phyloP scores from a whole-genome alignment of 2,797 vertebrate species.

The Decapterus maruadsi region DNA sequence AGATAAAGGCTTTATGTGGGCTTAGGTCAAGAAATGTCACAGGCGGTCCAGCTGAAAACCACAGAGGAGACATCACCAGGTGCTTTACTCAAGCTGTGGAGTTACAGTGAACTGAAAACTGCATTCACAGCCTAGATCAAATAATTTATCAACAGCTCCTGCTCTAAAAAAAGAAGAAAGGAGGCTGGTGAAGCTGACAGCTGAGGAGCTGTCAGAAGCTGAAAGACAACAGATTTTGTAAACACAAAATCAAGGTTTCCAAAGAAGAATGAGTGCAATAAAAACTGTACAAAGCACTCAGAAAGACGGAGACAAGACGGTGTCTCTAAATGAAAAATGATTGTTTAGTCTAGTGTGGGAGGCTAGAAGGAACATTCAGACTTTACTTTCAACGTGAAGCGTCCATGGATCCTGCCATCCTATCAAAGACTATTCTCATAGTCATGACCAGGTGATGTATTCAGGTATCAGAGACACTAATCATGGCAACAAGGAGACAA shows the following conservation, averaged over 20 bases:
- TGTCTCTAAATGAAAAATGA: no score
- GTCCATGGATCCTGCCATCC: neutral
- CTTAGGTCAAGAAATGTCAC: slow-evolving; percentile 9
- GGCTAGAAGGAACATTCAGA: no score
- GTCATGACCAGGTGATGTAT: neutral
- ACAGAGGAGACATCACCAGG: neutral
- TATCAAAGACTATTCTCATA: neutral
- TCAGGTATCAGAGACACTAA: neutral
- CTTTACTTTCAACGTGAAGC: neutral
- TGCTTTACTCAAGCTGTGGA: slow-evolving; percentile 8
- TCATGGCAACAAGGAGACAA: neutral
- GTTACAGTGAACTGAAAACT: slow-evolving; percentile 28
- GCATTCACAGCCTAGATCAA: slow-evolving; percentile 35
- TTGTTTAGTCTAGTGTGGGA: no score
- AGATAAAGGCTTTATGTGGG: slow-evolving; percentile 11
- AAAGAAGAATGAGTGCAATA: neutral
- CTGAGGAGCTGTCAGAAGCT: slow-evolving; percentile 24
- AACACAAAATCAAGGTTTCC: neutral
- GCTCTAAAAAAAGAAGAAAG: neutral
- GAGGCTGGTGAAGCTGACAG: slow-evolving; percentile 16
- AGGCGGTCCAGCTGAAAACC: slow-evolving; percentile 3
- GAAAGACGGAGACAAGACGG: neutral
- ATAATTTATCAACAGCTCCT: neutral
- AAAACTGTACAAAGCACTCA: neutral
- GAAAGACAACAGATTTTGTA: neutral